These are phyloP conservation scores for Bergia puertoricense DNA, from an alignment of 92 coral and sea anemone species.

Conservation along the genomic window DNA sequence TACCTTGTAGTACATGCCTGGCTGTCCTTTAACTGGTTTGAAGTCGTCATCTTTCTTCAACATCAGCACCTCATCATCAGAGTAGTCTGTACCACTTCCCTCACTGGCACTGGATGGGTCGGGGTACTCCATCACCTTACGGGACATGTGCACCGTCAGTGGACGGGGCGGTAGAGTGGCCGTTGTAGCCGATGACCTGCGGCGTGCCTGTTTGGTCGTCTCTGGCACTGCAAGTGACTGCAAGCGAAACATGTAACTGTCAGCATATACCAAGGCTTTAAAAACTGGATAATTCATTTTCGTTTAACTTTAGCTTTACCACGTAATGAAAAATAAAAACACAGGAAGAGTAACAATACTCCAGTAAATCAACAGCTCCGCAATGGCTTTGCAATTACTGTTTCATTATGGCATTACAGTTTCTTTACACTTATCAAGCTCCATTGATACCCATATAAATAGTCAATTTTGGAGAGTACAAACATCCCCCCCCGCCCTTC, in stretches of 20 bases:
- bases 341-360: too few species aligned
- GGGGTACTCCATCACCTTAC: conserved; percentile 85
- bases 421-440: too few species aligned
- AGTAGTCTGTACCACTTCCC: conserved; percentile 95
- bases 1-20: conserved; percentile 99
- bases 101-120: conserved; percentile 74
- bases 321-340: too few species aligned
- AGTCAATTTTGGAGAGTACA: too few species aligned
- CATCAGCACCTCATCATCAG: conserved; percentile 95
- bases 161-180: conserved; percentile 72
- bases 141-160: conserved; percentile 91
- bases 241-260: neutral
- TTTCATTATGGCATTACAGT: too few species aligned
- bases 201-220: conserved; percentile 66
- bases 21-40: conserved; percentile 96
- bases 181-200: conserved; percentile 67
- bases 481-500: too few species aligned
- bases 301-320: too few species aligned
- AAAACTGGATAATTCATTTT: too few species aligned
- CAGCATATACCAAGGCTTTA: too few species aligned
- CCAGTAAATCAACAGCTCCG: too few species aligned
- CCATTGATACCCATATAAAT: too few species aligned
- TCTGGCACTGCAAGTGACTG: conserved; percentile 84
- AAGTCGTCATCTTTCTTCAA: conserved; percentile 86
- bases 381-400: too few species aligned